These are phyloP conservation scores for Alouatta palliata DNA, from an alignment of 2,113 vertebrate genomes.

Conservation along the genomic window DNA sequence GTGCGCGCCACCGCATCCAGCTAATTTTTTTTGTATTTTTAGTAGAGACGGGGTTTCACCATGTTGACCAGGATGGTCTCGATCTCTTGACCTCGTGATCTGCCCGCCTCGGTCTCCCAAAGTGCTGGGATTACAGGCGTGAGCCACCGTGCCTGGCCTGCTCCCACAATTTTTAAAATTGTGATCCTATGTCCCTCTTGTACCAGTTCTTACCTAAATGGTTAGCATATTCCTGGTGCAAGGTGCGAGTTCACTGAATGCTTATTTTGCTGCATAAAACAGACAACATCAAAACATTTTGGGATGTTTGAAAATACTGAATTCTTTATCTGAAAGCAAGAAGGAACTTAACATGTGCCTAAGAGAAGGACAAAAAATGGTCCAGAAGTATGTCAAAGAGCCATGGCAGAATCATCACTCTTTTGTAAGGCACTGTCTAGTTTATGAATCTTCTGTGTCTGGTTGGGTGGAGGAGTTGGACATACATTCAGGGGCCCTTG, in stretches of 20 bases:
- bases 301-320: not conserved
- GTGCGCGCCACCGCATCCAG: no score
- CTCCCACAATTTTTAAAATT: not conserved
- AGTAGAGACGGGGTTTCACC: no score
- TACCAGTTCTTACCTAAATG: not conserved
- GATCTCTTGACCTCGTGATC: no score
- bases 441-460: not conserved
- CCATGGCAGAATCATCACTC: accelerated
- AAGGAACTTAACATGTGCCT: not conserved
- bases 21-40: no score
- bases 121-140: no score
- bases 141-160: no score
- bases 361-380: not conserved
- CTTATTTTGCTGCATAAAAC: no score
- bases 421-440: not conserved
- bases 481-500: no score
- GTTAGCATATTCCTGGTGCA: not conserved
- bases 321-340: not conserved
- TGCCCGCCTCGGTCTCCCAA: no score
- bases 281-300: not conserved
- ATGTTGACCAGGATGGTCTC: no score
- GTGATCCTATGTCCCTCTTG: not conserved
- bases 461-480: not conserved
- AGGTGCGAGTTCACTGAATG: not conserved
- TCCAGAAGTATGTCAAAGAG: not conserved